Evolutionary conservation across 2,888 invertebrate genomes (phyloP).

Genomic region (Trissolcus brochymenae): DNA sequence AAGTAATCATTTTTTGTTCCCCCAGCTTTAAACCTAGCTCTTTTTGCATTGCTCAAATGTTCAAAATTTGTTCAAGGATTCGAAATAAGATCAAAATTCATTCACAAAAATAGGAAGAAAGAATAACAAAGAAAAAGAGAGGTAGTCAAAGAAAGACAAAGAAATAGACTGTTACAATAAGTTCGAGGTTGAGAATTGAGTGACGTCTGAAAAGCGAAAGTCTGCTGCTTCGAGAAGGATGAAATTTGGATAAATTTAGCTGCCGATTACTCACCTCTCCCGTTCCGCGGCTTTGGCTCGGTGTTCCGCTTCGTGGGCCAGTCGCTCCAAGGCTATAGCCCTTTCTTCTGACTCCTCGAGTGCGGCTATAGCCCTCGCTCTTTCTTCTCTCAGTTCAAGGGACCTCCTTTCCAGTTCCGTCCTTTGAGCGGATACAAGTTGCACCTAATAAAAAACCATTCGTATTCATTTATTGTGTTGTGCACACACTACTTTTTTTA

Average conservation of each 20-base stretch:
- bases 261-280: constrained; percentile 77
- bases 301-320: constrained; percentile 77
- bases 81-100: background rate
- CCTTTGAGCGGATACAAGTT: constrained; percentile 88
- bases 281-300: constrained; percentile 73
- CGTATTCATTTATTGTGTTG: constrained; percentile 34
- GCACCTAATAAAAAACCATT: constrained; percentile 78
- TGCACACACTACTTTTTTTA: background rate
- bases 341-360: constrained; percentile 94
- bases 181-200: constrained; percentile 8
- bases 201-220: constrained; percentile 52
- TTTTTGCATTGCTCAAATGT: background rate
- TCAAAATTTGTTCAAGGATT: background rate
- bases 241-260: constrained; percentile 40
- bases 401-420: constrained; percentile 90
- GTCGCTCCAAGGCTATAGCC: constrained; percentile 89
- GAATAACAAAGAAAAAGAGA: too few species aligned
- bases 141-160: too few species aligned
- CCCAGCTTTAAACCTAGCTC: background rate
- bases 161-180: background rate
- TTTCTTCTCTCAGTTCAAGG: constrained; percentile 85
- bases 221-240: constrained; percentile 23
- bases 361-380: constrained; percentile 86
- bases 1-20: background rate
- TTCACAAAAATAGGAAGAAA: too few species aligned